phyloP scores from a whole-genome alignment of 2,113 vertebrate genomes.

The Alethe diademata region DNA sequence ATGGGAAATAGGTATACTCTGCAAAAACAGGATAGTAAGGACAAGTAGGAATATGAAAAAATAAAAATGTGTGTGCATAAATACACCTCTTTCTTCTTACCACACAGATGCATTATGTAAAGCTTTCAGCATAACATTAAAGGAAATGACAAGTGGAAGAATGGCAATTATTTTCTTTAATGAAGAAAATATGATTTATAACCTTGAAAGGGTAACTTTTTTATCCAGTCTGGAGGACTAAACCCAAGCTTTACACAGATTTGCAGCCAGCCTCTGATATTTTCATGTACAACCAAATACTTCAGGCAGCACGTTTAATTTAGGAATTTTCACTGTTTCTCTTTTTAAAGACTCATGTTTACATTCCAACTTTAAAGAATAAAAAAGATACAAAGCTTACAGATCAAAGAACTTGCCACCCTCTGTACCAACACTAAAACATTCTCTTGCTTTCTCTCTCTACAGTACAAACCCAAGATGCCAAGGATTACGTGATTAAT shows the following conservation, averaged over 20 bases:
- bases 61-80: not conserved
- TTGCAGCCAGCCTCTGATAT: not conserved
- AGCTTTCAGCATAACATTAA: not conserved
- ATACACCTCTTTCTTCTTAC: not conserved
- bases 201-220: constrained; percentile 22
- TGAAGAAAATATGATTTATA: constrained; percentile 51
- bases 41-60: not conserved
- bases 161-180: constrained; percentile 58
- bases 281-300: not conserved
- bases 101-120: not conserved
- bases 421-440: not conserved
- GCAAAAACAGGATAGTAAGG: not conserved
- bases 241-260: constrained; percentile 16
- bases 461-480: not conserved
- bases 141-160: constrained; percentile 36
- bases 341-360: not conserved
- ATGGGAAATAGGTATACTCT: not conserved
- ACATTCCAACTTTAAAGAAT: constrained; percentile 33
- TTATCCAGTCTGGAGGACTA: constrained; percentile 28
- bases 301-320: not conserved
- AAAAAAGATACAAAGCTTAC: constrained; percentile 32
- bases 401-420: not conserved
- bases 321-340: not conserved
- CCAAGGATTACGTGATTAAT: not conserved
- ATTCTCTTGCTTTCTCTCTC: not conserved